Conservation (phyloP, 2,888 invertebrate species). For the Lingula anatina region DNA sequence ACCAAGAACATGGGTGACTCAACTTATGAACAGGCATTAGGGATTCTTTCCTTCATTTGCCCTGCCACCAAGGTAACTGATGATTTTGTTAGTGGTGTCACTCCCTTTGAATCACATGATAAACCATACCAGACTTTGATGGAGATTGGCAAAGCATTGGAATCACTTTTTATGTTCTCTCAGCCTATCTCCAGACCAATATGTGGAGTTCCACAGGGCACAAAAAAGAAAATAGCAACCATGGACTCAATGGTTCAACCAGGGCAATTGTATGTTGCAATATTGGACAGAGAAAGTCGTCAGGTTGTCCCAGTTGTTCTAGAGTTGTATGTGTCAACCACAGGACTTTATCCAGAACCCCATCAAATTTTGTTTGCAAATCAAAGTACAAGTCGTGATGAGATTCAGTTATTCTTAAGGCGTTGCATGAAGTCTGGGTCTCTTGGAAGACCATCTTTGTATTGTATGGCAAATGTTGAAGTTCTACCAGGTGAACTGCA, state of each 20-base stretch:
- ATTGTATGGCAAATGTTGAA: slow-evolving; percentile 22
- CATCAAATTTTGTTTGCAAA: slow-evolving; percentile 20
- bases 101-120: not conserved
- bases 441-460: slow-evolving; percentile 5
- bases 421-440: slow-evolving; percentile 10
- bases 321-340: slow-evolving; percentile 17
- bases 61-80: too few relatives aligned
- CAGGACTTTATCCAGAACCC: slow-evolving; percentile 16
- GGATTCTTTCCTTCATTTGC: not conserved
- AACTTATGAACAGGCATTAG: not conserved
- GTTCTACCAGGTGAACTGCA: slow-evolving; percentile 17
- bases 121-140: not conserved
- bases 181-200: not conserved
- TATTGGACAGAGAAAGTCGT: slow-evolving; percentile 16
- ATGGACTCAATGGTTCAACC: slow-evolving; percentile 18
- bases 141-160: slow-evolving; percentile 11
- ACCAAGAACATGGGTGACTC: too few relatives aligned
- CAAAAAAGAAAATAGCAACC: too few relatives aligned
- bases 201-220: not conserved
- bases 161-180: slow-evolving; percentile 6
- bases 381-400: slow-evolving; percentile 17
- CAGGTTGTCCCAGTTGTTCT: slow-evolving; percentile 17
- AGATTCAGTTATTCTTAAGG: slow-evolving; percentile 15
- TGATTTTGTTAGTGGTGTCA: not conserved
- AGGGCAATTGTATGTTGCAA: slow-evolving; percentile 14